Evolutionary conservation across 2,797 vertebrate genomes (phyloP).

Genomic region (Rhodeus uyekii): DNA sequence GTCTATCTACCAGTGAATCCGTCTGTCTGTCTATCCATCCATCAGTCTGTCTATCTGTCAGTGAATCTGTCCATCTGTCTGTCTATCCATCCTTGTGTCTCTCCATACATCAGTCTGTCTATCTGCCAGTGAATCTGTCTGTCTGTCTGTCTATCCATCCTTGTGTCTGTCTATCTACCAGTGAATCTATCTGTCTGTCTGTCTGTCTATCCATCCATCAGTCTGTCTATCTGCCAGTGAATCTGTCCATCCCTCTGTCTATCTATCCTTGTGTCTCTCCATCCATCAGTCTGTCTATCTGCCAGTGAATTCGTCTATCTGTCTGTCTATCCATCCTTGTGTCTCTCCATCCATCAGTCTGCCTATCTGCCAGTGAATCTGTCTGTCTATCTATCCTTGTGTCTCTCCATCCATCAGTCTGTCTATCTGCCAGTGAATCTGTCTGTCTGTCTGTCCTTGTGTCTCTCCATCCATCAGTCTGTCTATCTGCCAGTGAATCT

Average conservation of each 20-base stretch:
- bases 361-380: background rate
- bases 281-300: too few relatives aligned
- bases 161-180: too few relatives aligned
- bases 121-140: too few relatives aligned
- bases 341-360: too few relatives aligned
- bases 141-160: too few relatives aligned
- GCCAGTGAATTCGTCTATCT: background rate
- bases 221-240: too few relatives aligned
- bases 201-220: background rate
- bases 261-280: background rate
- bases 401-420: background rate
- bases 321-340: background rate
- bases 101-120: background rate
- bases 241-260: too few relatives aligned
- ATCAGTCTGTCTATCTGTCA: too few relatives aligned
- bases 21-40: background rate
- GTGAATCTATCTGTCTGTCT: background rate
- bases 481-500: too few relatives aligned
- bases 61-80: too few relatives aligned
- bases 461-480: background rate
- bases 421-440: background rate
- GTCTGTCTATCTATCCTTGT: too few relatives aligned
- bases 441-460: background rate
- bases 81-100: too few relatives aligned
- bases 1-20: background rate